Evolutionary conservation across 2,888 invertebrate species (phyloP).

Genomic region (Cerastoderma edule): DNA sequence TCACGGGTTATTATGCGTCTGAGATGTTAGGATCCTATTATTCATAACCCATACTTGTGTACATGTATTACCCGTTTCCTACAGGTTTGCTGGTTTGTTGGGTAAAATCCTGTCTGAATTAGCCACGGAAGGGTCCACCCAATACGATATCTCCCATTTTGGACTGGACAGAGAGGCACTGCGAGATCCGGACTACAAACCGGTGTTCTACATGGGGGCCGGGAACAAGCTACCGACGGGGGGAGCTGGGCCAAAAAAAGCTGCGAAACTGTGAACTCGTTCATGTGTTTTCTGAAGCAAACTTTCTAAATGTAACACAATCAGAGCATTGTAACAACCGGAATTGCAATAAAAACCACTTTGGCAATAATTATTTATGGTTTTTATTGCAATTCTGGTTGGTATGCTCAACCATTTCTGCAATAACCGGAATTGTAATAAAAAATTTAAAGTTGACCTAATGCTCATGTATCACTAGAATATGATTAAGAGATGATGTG

Average conservation of each 20-base stretch:
- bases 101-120: conserved; percentile 80
- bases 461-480: too few species aligned
- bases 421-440: too few species aligned
- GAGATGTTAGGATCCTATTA: background rate
- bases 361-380: too few species aligned
- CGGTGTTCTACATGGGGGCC: conserved; percentile 64
- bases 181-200: conserved; percentile 72
- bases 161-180: conserved; percentile 74
- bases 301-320: too few species aligned
- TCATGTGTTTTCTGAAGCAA: too few species aligned
- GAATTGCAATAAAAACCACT: too few species aligned
- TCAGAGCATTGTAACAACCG: too few species aligned
- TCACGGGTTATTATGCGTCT: background rate
- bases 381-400: too few species aligned
- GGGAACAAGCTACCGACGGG: conserved; percentile 27
- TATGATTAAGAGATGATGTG: too few species aligned
- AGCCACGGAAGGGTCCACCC: conserved; percentile 76
- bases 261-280: conserved; percentile 10
- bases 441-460: too few species aligned
- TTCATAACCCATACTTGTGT: background rate
- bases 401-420: too few species aligned
- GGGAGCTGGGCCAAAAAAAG: conserved; percentile 10
- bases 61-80: background rate
- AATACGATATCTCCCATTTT: conserved; percentile 76
- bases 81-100: conserved; percentile 78